Conservation (phyloP, 2,113 vertebrate genomes). For the Eptesicus fuscus region DNA sequence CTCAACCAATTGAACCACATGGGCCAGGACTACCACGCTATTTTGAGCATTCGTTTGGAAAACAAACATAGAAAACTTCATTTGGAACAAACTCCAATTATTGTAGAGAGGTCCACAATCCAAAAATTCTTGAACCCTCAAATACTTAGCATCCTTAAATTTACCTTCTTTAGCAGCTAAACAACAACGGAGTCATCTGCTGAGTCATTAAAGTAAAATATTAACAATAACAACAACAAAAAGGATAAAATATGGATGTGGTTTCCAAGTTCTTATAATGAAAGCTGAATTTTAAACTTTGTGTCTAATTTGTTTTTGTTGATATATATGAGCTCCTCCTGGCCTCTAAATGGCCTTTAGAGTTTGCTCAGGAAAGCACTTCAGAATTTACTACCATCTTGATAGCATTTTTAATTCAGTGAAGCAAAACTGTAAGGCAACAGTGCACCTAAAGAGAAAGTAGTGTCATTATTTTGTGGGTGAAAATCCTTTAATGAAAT, state of each 20-base stretch:
- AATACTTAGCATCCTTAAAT: constrained; percentile 50
- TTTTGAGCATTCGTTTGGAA: constrained; percentile 13
- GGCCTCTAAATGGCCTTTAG: constrained; percentile 65
- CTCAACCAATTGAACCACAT: too few relatives aligned
- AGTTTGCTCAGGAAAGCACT: constrained; percentile 60
- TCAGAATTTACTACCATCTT: constrained; percentile 74
- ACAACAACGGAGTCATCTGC: not conserved
- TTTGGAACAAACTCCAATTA: constrained; percentile 48
- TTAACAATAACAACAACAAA: not conserved
- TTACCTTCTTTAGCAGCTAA: constrained; percentile 47
- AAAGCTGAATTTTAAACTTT: constrained; percentile 56
- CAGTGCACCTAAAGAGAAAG: constrained; percentile 70
- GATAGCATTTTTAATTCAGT: constrained; percentile 78
- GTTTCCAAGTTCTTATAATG: constrained; percentile 52
- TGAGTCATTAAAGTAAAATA: constrained; percentile 60
- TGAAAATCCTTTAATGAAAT: constrained; percentile 75
- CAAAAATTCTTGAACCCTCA: constrained; percentile 22
- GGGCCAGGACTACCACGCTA: too few relatives aligned
- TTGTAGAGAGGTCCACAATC: not conserved
- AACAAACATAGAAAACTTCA: not conserved
- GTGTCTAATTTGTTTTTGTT: constrained; percentile 45
- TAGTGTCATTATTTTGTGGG: constrained; percentile 65
- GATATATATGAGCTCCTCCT: constrained; percentile 39
- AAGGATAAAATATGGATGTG: not conserved
- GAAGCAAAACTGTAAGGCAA: constrained; percentile 71